Evolutionary conservation across 1,140 invertebrate genomes (phyloP).

Genomic region (Drosophila parvula): DNA sequence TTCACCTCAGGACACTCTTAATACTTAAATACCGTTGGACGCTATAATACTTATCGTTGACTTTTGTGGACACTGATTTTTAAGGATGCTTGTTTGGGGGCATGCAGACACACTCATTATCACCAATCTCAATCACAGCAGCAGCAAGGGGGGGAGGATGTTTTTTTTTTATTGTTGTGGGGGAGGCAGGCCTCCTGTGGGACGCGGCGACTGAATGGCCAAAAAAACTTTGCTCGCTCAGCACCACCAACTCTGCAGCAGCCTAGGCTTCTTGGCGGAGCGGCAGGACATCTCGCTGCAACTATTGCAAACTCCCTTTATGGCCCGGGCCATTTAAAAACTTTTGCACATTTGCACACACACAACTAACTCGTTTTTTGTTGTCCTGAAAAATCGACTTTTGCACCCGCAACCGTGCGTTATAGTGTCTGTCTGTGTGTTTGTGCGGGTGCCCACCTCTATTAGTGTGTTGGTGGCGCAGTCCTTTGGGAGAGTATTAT

Average conservation of each 20-base stretch:
- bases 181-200: constrained; percentile 7
- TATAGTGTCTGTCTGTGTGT: constrained; percentile 14
- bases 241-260: constrained; percentile 45
- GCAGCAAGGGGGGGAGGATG: constrained; percentile 19
- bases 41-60: constrained; percentile 34
- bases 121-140: constrained; percentile 64
- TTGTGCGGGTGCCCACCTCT: constrained; percentile 20
- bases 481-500: constrained; percentile 62
- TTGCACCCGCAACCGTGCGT: constrained; percentile 44
- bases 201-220: constrained; percentile 27
- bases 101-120: constrained; percentile 55
- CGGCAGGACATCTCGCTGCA: constrained; percentile 39
- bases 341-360: constrained; percentile 62
- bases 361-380: constrained; percentile 54
- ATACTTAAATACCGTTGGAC: constrained; percentile 37
- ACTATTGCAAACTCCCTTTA: constrained; percentile 41
- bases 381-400: constrained; percentile 78
- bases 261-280: constrained; percentile 12
- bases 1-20: constrained; percentile 38
- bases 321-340: constrained; percentile 63
- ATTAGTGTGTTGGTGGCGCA: constrained; percentile 14
- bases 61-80: constrained; percentile 13
- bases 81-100: constrained; percentile 60
- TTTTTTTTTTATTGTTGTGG: neutral
- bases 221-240: constrained; percentile 66